Evolutionary conservation across 1,140 invertebrate genomes (phyloP), one percentile per base, ranked within the genome.

Genomic region (Campodea augens): DNA sequence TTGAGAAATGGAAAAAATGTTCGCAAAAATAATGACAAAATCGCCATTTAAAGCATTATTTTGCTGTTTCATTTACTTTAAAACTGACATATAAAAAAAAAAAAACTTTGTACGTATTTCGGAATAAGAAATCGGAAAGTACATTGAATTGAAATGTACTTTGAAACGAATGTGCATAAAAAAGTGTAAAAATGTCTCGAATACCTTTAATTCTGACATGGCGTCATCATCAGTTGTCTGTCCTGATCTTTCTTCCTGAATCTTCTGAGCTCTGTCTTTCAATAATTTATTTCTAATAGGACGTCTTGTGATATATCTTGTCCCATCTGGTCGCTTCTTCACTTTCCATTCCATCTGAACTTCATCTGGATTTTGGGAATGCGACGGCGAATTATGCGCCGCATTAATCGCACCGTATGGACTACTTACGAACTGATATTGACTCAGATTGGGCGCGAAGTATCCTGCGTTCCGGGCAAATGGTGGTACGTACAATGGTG

Each of bases 221-320:
- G 78, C 77, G 53, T 87, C 81, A 54, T 86, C 82, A 56, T 86
- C 82, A 1, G 82, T 85, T 1, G 79, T 85, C 32, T 80, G 64
- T 1, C 79, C 78, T 44, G 71, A 70, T 25, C 78, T 60, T 52
- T 82, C 78, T 52, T 79, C 73, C 13, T 67, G 70, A 44, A 83
- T 70, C 56, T 74, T 72, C 48, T 75, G 63, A 18, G 77, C 78
- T 22, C 80, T 57, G 52, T 80, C 78, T 53, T 75, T 77, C 21
- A 81, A 59, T 25, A 81, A 63, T 46, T 74, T 67, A 59, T 71
- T 80, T 27, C 78, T 62, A 0, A 79, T 70, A 4, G 79, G 78
- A 19, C 80, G 60, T 27, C 78, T 64, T 0, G 80, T 79, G 49
- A 86, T 82, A 56, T 86, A 86, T 32, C 81, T 66, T 0, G 77